Conservation (phyloP, 2,888 invertebrate genomes). For the Diabrotica balteata region DNA sequence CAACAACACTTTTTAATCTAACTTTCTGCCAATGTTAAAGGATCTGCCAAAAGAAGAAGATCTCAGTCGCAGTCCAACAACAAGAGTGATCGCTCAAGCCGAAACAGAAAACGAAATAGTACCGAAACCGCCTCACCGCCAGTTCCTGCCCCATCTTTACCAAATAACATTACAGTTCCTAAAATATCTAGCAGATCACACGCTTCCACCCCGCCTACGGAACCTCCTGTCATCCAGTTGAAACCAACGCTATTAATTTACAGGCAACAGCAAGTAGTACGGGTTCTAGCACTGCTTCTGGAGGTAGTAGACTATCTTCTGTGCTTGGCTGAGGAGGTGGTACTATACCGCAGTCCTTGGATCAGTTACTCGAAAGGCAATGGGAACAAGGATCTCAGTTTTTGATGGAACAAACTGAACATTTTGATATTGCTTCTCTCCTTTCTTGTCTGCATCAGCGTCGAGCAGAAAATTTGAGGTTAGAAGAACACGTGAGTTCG, state of each 20-base stretch:
- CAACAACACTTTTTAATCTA: too few species aligned
- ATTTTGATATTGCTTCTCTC: conserved; percentile 96
- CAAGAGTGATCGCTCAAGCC: conserved; percentile 47
- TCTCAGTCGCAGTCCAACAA: conserved; percentile 54
- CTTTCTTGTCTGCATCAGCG: conserved; percentile 94
- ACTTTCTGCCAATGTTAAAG: too few species aligned
- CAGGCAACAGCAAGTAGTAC: conserved; percentile 58
- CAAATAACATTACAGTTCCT: conserved; percentile 48
- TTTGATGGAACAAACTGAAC: conserved; percentile 98
- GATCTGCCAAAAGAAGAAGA: too few species aligned
- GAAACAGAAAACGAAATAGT: conserved; percentile 45
- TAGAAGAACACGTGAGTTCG: conserved; percentile 90
- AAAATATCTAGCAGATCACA: conserved; percentile 55
- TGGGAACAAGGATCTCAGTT: conserved; percentile 99
- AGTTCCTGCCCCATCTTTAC: conserved; percentile 39
- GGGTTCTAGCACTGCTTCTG: conserved; percentile 56
- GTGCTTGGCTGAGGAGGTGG: conserved; percentile 62
- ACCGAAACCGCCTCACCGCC: conserved; percentile 27
- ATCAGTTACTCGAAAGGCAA: conserved; percentile 92
- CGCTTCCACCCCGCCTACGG: conserved; percentile 39
- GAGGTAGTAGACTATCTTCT: conserved; percentile 56
- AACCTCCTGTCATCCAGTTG: conserved; percentile 32
- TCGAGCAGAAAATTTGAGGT: conserved; percentile 87
- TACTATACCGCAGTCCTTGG: conserved; percentile 81
- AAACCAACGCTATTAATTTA: conserved; percentile 18